These are phyloP conservation scores for Lepidostoma basale DNA, from an alignment of 1,140 invertebrate genomes.

Conservation along the genomic window DNA sequence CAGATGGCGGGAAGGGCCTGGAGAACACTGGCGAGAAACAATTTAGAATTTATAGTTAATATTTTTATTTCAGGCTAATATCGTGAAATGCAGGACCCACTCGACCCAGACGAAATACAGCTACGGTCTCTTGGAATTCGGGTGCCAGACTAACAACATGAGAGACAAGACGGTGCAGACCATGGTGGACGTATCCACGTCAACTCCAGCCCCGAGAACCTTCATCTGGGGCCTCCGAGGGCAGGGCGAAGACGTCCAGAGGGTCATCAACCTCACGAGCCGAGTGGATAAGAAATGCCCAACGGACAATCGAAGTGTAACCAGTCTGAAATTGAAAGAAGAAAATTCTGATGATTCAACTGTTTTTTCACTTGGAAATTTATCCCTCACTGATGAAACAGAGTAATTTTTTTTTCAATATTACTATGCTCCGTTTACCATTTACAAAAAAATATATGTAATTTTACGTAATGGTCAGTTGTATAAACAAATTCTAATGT, in stretches of 20 bases:
- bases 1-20: too few species aligned
- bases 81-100: constrained; percentile 63
- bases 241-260: constrained; percentile 52
- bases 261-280: background rate
- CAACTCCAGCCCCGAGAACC: constrained; percentile 56
- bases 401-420: too few species aligned
- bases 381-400: too few species aligned
- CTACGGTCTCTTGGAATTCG: constrained; percentile 58
- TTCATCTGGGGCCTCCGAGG: constrained; percentile 65
- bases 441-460: too few species aligned
- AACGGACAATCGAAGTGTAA: background rate
- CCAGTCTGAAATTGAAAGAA: too few species aligned
- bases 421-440: too few species aligned
- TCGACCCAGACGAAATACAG: constrained; percentile 68
- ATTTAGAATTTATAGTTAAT: too few species aligned
- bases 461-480: too few species aligned
- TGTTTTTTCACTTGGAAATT: too few species aligned
- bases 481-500: too few species aligned
- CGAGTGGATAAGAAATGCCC: constrained; percentile 1
- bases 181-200: constrained; percentile 59
- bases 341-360: too few species aligned
- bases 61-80: constrained; percentile 58
- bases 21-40: too few species aligned
- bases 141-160: constrained; percentile 58
- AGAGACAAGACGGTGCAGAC: constrained; percentile 63